phyloP scores from a whole-genome alignment of 1,140 invertebrate species.

The Sweltsa coloradensis region DNA sequence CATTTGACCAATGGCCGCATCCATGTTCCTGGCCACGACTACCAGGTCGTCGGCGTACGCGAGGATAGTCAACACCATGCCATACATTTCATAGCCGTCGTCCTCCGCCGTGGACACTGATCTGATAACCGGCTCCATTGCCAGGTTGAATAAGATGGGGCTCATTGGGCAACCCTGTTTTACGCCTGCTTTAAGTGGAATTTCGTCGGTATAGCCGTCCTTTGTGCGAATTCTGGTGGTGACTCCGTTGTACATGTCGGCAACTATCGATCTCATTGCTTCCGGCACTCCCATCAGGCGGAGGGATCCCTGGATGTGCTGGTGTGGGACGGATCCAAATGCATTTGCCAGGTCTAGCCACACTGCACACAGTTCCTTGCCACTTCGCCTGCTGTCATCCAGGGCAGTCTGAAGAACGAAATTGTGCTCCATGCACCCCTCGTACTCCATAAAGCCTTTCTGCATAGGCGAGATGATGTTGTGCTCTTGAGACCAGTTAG shows the following conservation, averaged over 20 bases:
- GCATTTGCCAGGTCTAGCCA: constrained; percentile 25
- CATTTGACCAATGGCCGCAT: constrained; percentile 15
- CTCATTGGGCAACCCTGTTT: constrained; percentile 29
- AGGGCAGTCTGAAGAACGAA: constrained; percentile 22
- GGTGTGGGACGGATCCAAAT: constrained; percentile 25
- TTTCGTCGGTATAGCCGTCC: constrained; percentile 18
- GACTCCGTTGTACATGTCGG: constrained; percentile 15
- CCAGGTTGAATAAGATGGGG: constrained; percentile 29
- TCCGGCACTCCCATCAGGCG: constrained; percentile 7
- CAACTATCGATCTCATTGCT: constrained; percentile 11
- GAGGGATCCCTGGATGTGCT: constrained; percentile 9
- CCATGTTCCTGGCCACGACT: constrained; percentile 10
- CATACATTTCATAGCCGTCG: constrained; percentile 15
- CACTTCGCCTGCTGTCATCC: constrained; percentile 13
- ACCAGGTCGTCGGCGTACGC: constrained; percentile 24
- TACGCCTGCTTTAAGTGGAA: constrained; percentile 24
- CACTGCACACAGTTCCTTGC: constrained; percentile 5
- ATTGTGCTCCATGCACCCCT: constrained; percentile 28
- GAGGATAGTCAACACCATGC: constrained; percentile 19
- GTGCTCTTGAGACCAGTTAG: constrained; percentile 1
- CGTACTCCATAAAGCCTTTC: constrained; percentile 25
- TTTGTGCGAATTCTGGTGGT: constrained; percentile 10
- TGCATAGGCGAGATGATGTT: constrained; percentile 15
- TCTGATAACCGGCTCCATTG: constrained; percentile 22
- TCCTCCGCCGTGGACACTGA: not conserved